phyloP scores from a whole-genome alignment of 2,797 vertebrate species.

The Leptatherina wallacei region DNA sequence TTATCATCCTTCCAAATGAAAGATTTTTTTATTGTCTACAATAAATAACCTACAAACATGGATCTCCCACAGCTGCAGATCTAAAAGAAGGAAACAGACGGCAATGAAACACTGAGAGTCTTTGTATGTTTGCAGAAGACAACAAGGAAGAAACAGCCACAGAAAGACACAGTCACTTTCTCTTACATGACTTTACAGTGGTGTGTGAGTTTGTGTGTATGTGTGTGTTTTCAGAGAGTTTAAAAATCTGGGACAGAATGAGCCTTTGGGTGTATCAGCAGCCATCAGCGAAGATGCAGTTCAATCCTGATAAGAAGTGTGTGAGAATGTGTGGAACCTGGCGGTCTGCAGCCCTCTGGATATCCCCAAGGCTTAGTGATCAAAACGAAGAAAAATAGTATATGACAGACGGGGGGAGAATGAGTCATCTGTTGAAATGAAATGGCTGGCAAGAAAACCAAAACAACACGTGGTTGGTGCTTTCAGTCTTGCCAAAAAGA shows the following conservation, averaged over 20 bases:
- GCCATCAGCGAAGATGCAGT: constrained; percentile 55
- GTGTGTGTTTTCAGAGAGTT: constrained; percentile 11
- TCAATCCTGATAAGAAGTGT: constrained; percentile 59
- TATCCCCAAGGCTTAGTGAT: constrained; percentile 41
- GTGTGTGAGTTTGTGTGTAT: constrained; percentile 18
- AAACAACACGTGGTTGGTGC: background rate
- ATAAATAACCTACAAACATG: background rate
- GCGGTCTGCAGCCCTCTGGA: constrained; percentile 37
- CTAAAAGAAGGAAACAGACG: background rate
- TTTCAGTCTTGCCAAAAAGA: no score
- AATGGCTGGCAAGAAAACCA: constrained; percentile 18
- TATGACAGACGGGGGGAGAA: constrained; percentile 36
- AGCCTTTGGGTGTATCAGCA: constrained; percentile 64
- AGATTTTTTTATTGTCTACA: no score
- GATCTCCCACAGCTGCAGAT: background rate
- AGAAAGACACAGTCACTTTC: constrained; percentile 5
- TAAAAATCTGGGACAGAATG: constrained; percentile 69
- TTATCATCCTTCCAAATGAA: no score
- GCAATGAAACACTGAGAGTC: background rate
- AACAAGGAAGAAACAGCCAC: constrained; percentile 11
- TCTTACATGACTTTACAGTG: constrained; percentile 25
- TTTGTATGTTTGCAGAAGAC: constrained; percentile 8
- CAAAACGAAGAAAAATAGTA: constrained; percentile 40
- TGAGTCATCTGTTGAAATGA: constrained; percentile 30
- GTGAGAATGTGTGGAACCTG: constrained; percentile 52